phyloP scores from a whole-genome alignment of 2,113 vertebrate species.

The Macrotis lagotis region DNA sequence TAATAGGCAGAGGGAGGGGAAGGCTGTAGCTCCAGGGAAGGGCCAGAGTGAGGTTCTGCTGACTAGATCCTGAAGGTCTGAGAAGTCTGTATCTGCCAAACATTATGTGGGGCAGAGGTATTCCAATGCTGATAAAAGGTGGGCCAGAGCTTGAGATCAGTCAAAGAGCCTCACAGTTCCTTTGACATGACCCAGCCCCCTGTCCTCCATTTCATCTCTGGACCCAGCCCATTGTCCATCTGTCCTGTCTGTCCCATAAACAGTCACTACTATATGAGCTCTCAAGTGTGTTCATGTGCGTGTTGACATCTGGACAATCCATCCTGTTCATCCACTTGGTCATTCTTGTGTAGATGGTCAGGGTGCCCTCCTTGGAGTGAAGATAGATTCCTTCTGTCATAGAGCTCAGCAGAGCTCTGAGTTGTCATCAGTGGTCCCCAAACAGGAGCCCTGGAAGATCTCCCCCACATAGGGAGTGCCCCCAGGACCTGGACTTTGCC shows the following conservation, averaged over 20 bases:
- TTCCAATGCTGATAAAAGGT: too few species aligned
- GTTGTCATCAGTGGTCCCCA: too few species aligned
- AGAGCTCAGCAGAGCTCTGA: not conserved
- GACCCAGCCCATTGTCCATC: too few species aligned
- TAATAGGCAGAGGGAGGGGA: not conserved
- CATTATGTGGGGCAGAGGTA: not conserved
- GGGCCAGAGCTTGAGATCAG: not conserved
- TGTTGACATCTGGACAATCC: too few species aligned
- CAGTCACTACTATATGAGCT: not conserved
- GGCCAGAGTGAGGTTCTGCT: not conserved
- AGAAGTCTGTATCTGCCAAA: not conserved
- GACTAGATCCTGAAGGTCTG: not conserved
- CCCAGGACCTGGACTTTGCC: not conserved
- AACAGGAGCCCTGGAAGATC: not conserved
- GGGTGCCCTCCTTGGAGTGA: not conserved
- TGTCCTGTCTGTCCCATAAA: not conserved
- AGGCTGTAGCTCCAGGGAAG: not conserved
- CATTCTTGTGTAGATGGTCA: not conserved
- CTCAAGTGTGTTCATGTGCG: not conserved
- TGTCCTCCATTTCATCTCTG: not conserved
- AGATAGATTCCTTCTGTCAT: not conserved
- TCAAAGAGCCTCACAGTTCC: not conserved
- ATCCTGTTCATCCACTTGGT: not conserved
- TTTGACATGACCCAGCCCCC: not conserved
- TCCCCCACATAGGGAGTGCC: too few species aligned